phyloP scores from a whole-genome alignment of 2,113 vertebrate species.

The Amblyopsis rosae region DNA sequence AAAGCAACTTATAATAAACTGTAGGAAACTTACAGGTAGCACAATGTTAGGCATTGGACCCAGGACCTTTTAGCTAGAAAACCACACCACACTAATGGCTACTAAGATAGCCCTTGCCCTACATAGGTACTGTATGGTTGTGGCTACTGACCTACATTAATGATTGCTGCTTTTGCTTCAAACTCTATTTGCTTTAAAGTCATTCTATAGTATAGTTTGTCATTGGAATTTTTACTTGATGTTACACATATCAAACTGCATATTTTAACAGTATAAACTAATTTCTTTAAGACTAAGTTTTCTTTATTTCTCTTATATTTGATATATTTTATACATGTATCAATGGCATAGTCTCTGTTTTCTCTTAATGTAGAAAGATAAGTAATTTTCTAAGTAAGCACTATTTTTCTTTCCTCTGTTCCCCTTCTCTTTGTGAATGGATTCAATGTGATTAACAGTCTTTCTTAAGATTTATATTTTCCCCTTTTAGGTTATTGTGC shows the following conservation, averaged over 20 bases:
- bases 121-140: slow-evolving; percentile 43
- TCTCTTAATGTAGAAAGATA: slow-evolving; percentile 85
- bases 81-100: slow-evolving; percentile 45
- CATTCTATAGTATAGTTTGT: slow-evolving; percentile 91
- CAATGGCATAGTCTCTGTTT: slow-evolving; percentile 87
- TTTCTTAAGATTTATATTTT: slow-evolving; percentile 97
- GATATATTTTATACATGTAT: slow-evolving; percentile 60
- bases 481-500: slow-evolving; percentile 93
- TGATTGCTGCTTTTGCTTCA: slow-evolving; percentile 26
- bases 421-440: slow-evolving; percentile 87
- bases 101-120: slow-evolving; percentile 61
- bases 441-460: slow-evolving; percentile 98
- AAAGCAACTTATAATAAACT: too few species aligned
- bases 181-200: slow-evolving; percentile 61
- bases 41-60: slow-evolving; percentile 41
- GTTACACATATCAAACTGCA: slow-evolving; percentile 57
- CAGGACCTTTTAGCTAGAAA: slow-evolving; percentile 6
- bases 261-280: slow-evolving; percentile 45
- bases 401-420: slow-evolving; percentile 78
- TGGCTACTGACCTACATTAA: slow-evolving; percentile 51
- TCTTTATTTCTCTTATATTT: slow-evolving; percentile 63
- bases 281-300: slow-evolving; percentile 76
- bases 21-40: too few species aligned
- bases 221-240: slow-evolving; percentile 87
- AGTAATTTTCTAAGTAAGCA: slow-evolving; percentile 95